Base-by-base conservation (phyloP, 2,113 vertebrate genomes). In the Vanacampus margaritifer region DNA sequence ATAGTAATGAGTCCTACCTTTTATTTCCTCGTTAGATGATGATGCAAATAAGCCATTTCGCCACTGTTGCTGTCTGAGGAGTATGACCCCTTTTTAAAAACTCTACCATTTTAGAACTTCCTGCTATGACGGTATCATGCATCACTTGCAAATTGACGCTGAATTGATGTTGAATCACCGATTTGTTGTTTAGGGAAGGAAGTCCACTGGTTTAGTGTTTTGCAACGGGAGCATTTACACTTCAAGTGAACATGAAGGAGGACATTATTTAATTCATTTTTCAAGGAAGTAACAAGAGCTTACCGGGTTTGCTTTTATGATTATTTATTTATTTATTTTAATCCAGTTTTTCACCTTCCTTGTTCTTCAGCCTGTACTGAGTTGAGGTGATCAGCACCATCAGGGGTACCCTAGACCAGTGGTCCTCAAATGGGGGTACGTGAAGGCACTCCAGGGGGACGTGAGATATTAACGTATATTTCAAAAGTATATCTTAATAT, bases 121-220 rank as follows among this genome's bases (percentile, higher is more conserved):
- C 81, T 81, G 57, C 5, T 69, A 66, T 87, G 85, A 85, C 82
- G 69, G 75, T 82, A 73, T 13, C 16, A 72, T 80, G 74, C 75
- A 74, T 87, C 79, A 84, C 68, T 74, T 57, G 23, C 45, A 41
- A 63, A 57, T 56, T 65, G 57, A 70, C 65, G 73, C 53, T 17
- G n/a, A n/a, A n/a, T n/a, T n/a, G n/a, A 7, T 60, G 69, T 60
- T 16, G 2, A 72, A 19, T 62, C 41, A 24, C 41, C 58, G 28
- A 73, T 57, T 64, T 74, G 60, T 64, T 60, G 39, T 79, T 75
- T 71, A 21, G 36, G 58, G 66, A 72, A 76, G 79, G 72, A 64
- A 64, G 32, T 51, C 14, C 2, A 59, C 64, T 46, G n/a, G 14
- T 68, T 69, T 2, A 45, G 60, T 37, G 41, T 81, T 73, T 76